These are phyloP conservation scores for Todiramphus saurophagus DNA, from an alignment of 2,113 vertebrate species.

Conservation along the genomic window DNA sequence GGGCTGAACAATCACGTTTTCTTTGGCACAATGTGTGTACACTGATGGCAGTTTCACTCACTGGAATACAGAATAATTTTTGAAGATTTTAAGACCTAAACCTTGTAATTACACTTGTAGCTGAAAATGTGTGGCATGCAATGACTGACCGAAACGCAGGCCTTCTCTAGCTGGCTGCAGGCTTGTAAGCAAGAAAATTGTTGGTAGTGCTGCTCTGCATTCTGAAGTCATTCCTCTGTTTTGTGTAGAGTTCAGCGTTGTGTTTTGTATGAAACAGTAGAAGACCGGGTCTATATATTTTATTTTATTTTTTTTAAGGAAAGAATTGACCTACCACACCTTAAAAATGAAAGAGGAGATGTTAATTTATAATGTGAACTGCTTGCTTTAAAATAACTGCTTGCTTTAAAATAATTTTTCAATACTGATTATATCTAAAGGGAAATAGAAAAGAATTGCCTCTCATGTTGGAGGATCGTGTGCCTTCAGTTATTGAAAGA, in stretches of 20 bases:
- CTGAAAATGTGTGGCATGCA: neutral
- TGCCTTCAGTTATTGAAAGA: neutral
- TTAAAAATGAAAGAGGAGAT: neutral
- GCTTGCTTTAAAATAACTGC: neutral
- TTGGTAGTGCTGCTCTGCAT: neutral
- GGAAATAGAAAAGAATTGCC: neutral
- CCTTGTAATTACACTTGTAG: neutral
- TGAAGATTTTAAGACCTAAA: neutral
- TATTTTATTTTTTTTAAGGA: neutral
- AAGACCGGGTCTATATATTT: neutral
- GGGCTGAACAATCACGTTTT: neutral
- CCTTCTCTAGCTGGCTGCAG: accelerated
- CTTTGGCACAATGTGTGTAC: neutral
- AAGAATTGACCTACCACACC: neutral
- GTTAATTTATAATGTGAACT: neutral
- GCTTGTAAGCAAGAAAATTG: neutral
- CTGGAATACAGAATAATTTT: neutral
- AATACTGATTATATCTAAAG: neutral
- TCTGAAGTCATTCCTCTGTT: neutral
- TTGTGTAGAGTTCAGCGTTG: neutral
- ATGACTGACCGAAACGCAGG: neutral
- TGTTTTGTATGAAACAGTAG: neutral
- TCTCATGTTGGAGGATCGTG: neutral
- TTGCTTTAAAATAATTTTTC: neutral
- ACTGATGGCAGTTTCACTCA: neutral